Evolutionary conservation across 2,888 invertebrate genomes (phyloP), one percentile per base, ranked within the genome.

Genomic region (Perizoma affinitatum): DNA sequence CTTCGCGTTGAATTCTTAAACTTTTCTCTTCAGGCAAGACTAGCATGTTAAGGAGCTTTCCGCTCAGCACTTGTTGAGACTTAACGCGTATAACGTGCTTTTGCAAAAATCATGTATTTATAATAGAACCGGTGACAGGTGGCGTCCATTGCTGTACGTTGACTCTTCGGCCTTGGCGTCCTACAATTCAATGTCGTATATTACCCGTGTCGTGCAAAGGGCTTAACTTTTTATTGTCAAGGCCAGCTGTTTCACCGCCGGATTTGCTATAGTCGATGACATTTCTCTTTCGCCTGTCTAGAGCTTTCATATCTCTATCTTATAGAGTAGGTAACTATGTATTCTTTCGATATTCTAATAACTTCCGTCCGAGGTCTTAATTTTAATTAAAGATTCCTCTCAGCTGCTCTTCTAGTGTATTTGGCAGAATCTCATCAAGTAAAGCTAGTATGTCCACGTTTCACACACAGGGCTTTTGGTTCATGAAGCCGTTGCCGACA

Each of bases 141-240:
- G 88, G 84, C 82, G 81, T 87, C 86, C 83, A 82, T 78, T 79
- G 72, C 78, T 87, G 89, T 89, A 78, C 89, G 73, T 90, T 90
- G 90, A 89, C 90, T 83, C 78, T 66, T 61, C 82, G 88, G 79
- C 91, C 91, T 91, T 91, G 88, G 74, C 77, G 77, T 77, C 82
- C 78, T 79, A 74, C 80, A 81, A 78, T 81, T 86, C 86, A 86
- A 86, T 86, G 85, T 85, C 84, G 84, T 81, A 83, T 79, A 77
- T 78, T 72, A 79, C 73, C 73, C 75, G 74, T 81, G 78, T 80
- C 81, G 82, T 81, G 79, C 78, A 74, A 76, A 82, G 79, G 73
- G 74, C 76, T 79, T 81, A 68, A 76, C 74, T 79, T 84, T 87
- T 83, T 84, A 82, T 73, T 76, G 72, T 78, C 86, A 88, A 88